Percentiles rank a stretch among this genome's conserved stretches.
These are phyloP conservation scores for Dysmachus trigonus DNA, from an alignment of 2,888 invertebrate genomes.

Conservation along the genomic window DNA sequence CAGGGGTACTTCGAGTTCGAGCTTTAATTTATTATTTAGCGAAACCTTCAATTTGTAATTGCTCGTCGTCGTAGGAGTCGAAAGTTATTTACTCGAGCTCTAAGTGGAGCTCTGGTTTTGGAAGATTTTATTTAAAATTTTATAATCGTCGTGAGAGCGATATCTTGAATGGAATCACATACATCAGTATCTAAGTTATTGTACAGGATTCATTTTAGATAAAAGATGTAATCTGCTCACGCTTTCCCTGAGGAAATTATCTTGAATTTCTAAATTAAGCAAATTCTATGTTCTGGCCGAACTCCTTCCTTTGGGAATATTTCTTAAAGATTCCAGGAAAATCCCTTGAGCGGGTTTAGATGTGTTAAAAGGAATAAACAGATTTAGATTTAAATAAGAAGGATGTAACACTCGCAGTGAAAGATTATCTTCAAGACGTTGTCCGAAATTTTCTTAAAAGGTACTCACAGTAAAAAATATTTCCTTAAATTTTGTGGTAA, in stretches of 20 bases:
- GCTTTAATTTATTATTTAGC: background rate
- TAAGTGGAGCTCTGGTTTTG: background rate
- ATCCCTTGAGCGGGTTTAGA: background rate
- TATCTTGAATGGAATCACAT: background rate
- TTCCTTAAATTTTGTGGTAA: too few relatives aligned
- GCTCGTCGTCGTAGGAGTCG: background rate
- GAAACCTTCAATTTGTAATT: background rate
- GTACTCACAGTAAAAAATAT: too few relatives aligned
- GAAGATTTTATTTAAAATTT: background rate
- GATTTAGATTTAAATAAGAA: too few relatives aligned
- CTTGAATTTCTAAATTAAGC: background rate
- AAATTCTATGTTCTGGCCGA: background rate
- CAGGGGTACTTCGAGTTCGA: background rate
- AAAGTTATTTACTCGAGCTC: background rate
- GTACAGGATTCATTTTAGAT: background rate
- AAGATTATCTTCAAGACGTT: too few relatives aligned
- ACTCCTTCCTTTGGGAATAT: background rate
- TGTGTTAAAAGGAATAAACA: background rate
- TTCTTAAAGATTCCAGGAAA: background rate
- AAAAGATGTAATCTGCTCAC: background rate
- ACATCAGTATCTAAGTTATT: background rate
- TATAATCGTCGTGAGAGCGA: background rate
- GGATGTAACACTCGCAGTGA: too few relatives aligned
- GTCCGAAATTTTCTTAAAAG: too few relatives aligned
- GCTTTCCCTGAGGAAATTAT: too few relatives aligned